Evolutionary conservation across 2,797 vertebrate species (phyloP).

Genomic region (Clarias pachynema): DNA sequence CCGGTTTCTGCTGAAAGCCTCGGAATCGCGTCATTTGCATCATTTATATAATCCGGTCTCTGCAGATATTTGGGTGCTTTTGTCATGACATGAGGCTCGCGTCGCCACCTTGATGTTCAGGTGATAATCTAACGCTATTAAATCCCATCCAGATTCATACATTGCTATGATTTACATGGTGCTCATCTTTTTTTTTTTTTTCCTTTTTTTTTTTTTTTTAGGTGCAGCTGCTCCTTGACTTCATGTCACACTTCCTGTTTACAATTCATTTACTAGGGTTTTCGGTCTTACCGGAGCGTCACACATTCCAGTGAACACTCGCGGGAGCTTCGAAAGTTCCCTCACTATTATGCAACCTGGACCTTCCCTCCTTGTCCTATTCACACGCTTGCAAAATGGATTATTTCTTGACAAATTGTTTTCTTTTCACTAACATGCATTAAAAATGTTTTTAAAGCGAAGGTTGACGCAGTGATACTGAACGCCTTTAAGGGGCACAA

Average conservation of each 20-base stretch:
- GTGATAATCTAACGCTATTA: background rate
- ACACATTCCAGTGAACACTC: background rate
- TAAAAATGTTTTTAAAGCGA: background rate
- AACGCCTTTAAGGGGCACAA: too few relatives aligned
- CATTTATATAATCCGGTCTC: background rate
- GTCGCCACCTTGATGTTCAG: background rate
- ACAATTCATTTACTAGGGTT: background rate
- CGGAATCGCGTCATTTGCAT: background rate
- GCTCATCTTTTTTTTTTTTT: background rate
- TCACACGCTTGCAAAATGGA: background rate
- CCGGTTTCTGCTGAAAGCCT: background rate
- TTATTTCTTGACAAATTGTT: background rate
- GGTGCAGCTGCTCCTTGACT: background rate
- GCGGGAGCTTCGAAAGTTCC: background rate
- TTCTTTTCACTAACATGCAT: background rate
- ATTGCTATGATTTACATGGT: background rate
- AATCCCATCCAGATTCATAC: background rate
- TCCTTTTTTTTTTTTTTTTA: background rate
- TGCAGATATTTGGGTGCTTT: background rate
- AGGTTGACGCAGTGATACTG: background rate
- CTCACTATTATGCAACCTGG: background rate
- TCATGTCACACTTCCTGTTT: slow-evolving; percentile 7
- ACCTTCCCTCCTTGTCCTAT: background rate
- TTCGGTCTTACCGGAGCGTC: background rate
- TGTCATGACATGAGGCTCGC: background rate